Evolutionary conservation across 2,888 invertebrate genomes (phyloP).

Genomic region (Gryllus longicercus): DNA sequence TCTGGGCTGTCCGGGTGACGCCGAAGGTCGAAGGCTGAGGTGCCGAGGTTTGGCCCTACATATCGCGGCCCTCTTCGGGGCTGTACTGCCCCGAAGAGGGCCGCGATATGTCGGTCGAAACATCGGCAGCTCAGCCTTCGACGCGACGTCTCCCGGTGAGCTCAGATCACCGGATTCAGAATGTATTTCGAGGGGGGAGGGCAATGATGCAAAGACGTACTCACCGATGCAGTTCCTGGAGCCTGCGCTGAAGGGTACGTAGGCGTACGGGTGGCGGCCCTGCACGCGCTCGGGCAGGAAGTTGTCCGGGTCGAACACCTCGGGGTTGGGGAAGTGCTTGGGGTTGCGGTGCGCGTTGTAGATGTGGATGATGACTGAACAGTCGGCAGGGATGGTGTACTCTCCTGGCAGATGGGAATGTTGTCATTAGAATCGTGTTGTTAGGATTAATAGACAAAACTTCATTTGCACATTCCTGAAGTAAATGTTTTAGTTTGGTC

Average conservation of each 20-base stretch:
- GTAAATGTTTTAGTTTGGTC: neutral
- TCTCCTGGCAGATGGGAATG: slow-evolving; percentile 39
- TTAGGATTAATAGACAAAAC: neutral
- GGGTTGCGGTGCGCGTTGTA: slow-evolving; percentile 49
- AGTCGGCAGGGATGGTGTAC: slow-evolving; percentile 45
- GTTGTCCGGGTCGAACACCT: slow-evolving; percentile 51
- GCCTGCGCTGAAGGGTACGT: slow-evolving; percentile 48
- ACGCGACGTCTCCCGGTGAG: too few relatives aligned
- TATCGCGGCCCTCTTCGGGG: too few relatives aligned
- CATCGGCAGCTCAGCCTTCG: too few relatives aligned
- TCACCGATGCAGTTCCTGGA: slow-evolving; percentile 45
- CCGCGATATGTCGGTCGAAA: too few relatives aligned
- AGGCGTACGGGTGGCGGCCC: slow-evolving; percentile 48
- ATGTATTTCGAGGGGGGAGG: too few relatives aligned
- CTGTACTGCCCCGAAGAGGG: too few relatives aligned
- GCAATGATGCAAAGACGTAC: neutral
- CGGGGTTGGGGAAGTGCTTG: slow-evolving; percentile 49
- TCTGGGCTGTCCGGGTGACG: too few relatives aligned
- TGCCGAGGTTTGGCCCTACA: too few relatives aligned
- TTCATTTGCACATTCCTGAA: neutral
- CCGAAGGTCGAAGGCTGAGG: too few relatives aligned
- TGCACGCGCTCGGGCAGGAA: slow-evolving; percentile 48
- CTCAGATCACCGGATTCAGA: too few relatives aligned
- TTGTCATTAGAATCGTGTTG: neutral
- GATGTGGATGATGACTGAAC: slow-evolving; percentile 43